A percentile compares a stretch with the other conserved stretches of the same genome.
Evolutionary conservation across 2,888 invertebrate species (phyloP).

Genomic region (Frankliniella intonsa): DNA sequence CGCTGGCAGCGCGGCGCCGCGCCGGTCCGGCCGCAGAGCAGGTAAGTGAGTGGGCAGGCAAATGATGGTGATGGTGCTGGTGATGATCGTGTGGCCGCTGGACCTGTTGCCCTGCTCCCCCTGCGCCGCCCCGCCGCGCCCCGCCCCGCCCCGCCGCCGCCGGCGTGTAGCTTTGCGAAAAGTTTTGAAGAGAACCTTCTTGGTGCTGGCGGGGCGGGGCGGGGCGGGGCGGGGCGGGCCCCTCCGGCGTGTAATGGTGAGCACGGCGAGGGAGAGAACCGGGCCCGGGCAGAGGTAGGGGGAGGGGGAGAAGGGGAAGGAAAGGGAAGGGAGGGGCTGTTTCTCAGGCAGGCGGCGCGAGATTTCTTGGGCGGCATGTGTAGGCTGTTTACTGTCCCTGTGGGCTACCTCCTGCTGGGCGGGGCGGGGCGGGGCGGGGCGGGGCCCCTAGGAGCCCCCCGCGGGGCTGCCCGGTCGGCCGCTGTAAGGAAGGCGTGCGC

Average conservation of each 20-base stretch:
- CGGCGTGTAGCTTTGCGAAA: too few relatives aligned
- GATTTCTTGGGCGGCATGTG: neutral
- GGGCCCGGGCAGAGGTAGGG: neutral
- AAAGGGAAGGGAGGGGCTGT: neutral
- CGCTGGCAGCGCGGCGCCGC: too few relatives aligned
- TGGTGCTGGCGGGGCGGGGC: neutral
- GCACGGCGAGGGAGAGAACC: too few relatives aligned
- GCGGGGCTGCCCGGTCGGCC: neutral
- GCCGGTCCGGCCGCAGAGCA: too few relatives aligned
- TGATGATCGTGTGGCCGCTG: too few relatives aligned
- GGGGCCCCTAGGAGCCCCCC: too few relatives aligned
- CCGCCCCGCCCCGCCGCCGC: too few relatives aligned
- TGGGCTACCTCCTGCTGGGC: neutral
- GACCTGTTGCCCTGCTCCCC: too few relatives aligned
- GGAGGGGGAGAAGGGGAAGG: neutral
- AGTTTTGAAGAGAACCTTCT: too few relatives aligned
- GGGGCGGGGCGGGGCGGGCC: neutral
- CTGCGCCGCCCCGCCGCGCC: too few relatives aligned
- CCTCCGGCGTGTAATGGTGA: neutral
- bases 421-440: neutral
- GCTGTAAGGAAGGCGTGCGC: neutral
- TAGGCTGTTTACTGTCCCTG: conserved; percentile 18
- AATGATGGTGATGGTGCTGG: too few relatives aligned
- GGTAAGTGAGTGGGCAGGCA: too few relatives aligned
- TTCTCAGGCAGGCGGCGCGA: neutral